These are phyloP conservation scores for Liasis olivaceus DNA, from an alignment of 2,797 vertebrate genomes.

Conservation along the genomic window DNA sequence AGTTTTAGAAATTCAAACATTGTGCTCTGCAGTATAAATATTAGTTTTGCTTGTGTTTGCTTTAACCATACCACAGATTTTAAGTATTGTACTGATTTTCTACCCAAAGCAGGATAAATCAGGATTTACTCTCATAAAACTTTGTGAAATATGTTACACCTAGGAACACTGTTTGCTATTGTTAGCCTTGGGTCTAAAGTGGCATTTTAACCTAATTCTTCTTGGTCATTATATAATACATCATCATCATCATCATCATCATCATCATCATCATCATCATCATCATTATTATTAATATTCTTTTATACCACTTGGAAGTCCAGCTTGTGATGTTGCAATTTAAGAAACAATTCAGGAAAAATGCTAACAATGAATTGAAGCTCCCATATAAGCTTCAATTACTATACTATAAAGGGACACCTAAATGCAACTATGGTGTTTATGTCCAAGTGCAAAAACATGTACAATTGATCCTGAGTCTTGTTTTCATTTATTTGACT, in stretches of 20 bases:
- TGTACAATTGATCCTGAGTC: neutral
- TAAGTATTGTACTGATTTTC: too few species aligned
- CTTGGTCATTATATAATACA: neutral
- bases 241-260: too few species aligned
- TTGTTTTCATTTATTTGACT: neutral
- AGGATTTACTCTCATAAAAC: neutral
- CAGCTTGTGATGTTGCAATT: neutral
- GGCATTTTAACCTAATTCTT: neutral
- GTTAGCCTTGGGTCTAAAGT: neutral
- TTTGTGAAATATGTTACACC: neutral
- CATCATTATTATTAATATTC: too few species aligned
- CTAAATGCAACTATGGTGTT: neutral
- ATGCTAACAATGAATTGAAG: neutral
- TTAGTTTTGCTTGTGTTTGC: neutral
- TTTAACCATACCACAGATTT: neutral
- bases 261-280: too few species aligned
- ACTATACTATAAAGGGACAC: neutral
- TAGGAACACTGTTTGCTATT: neutral
- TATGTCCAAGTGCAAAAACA: neutral
- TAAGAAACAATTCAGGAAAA: neutral
- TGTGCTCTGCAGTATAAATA: constrained; percentile 12
- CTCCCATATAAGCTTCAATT: neutral
- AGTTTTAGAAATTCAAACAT: neutral
- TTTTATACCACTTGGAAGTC: neutral
- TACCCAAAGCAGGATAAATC: neutral